A percentile compares a stretch with the other conserved stretches of the same genome.
These are phyloP conservation scores for Tamandua tetradactyla DNA, from an alignment of 2,797 vertebrate species.

Conservation along the genomic window DNA sequence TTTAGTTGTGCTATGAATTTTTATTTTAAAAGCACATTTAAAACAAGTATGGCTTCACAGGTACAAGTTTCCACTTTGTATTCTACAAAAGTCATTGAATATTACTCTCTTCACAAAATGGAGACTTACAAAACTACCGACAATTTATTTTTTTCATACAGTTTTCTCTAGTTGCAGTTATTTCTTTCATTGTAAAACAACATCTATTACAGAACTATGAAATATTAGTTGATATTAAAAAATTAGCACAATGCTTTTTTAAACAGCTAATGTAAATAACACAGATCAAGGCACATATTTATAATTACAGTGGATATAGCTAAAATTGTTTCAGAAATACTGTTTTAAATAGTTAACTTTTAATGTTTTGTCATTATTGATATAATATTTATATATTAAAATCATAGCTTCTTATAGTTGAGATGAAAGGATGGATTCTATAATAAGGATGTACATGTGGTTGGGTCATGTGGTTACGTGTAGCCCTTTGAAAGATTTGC, in stretches of 20 bases:
- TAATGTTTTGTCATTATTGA: slow-evolving; percentile 99
- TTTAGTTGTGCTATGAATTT: slow-evolving; percentile 89
- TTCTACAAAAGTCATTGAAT: slow-evolving; percentile 90
- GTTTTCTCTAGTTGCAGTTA: slow-evolving; percentile 91
- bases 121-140: slow-evolving; percentile 99
- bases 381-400: slow-evolving; percentile 96
- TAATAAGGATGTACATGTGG: slow-evolving; percentile 91
- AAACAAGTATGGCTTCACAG: slow-evolving; percentile 97
- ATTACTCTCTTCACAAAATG: slow-evolving; percentile 95
- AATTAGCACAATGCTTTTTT: slow-evolving; percentile 95
- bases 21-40: slow-evolving; percentile 99
- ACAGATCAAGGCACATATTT: slow-evolving; percentile 97
- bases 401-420: slow-evolving; percentile 92
- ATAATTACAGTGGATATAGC: slow-evolving; percentile 99
- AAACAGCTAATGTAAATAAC: slow-evolving; percentile 99
- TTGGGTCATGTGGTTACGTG: slow-evolving; percentile 85
- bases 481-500: slow-evolving; percentile 83
- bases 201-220: slow-evolving; percentile 96
- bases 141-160: slow-evolving; percentile 96
- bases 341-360: slow-evolving; percentile 99
- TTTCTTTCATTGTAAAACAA: slow-evolving; percentile 91
- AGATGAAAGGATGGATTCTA: slow-evolving; percentile 99
- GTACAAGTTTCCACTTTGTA: slow-evolving; percentile 92
- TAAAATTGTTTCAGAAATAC: slow-evolving; percentile 96
- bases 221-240: slow-evolving; percentile 95